These are phyloP conservation scores for Mamestra configurata DNA, from an alignment of 1,140 invertebrate genomes.

Conservation along the genomic window DNA sequence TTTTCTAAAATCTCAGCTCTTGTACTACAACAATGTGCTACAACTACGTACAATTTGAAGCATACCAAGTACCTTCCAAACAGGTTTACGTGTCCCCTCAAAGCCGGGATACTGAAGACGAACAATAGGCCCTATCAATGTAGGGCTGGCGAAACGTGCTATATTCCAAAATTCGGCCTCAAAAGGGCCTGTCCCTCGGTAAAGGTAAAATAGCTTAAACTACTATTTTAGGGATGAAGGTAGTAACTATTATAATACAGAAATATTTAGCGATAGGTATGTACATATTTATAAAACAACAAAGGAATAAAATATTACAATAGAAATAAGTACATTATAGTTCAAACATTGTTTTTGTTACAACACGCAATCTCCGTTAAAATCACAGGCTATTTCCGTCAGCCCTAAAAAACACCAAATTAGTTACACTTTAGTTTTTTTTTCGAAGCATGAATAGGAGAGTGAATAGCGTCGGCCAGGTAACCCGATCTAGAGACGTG, in stretches of 20 bases:
- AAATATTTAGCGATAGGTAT: too few species aligned
- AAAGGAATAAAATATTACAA: not conserved
- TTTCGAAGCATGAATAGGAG: slow-evolving; percentile 67
- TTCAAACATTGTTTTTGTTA: not conserved
- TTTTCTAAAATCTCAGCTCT: not conserved
- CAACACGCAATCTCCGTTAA: not conserved
- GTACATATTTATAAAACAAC: not conserved
- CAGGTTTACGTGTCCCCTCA: slow-evolving; percentile 70
- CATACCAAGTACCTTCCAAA: slow-evolving; percentile 64
- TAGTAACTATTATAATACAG: too few species aligned
- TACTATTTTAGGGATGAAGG: not conserved
- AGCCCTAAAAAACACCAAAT: slow-evolving; percentile 50
- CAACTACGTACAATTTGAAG: slow-evolving; percentile 22
- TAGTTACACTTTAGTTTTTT: slow-evolving; percentile 67
- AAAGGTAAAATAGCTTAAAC: not conserved
- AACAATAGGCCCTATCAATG: slow-evolving; percentile 62
- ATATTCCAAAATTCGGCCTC: not conserved
- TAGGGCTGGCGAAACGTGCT: slow-evolving; percentile 5
- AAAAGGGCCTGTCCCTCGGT: not conserved
- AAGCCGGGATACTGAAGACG: slow-evolving; percentile 66
- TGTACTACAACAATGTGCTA: slow-evolving; percentile 10
- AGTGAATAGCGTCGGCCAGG: slow-evolving; percentile 69
- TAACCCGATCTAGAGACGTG: slow-evolving; percentile 71
- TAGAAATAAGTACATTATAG: not conserved
- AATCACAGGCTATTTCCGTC: slow-evolving; percentile 11